These are phyloP conservation scores for Drosophila infuscata DNA, from an alignment of 2,888 invertebrate species.

Conservation along the genomic window DNA sequence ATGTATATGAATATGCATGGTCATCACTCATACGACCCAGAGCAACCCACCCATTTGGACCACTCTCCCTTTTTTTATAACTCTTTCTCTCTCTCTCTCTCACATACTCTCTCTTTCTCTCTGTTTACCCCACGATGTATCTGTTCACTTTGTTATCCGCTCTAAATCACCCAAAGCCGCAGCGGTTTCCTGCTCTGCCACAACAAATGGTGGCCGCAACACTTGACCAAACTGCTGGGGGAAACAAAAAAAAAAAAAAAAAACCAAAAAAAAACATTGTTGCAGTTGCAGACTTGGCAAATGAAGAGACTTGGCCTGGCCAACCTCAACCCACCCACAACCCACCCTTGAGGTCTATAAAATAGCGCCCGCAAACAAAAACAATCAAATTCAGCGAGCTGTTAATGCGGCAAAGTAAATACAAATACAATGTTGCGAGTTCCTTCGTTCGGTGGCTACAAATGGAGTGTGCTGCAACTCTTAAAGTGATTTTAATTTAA, in stretches of 20 bases:
- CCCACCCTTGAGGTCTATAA: conserved; percentile 5
- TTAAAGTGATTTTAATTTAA: conserved; percentile 6
- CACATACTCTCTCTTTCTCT: background rate
- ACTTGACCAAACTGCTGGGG: conserved; percentile 56
- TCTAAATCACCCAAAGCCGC: conserved; percentile 64
- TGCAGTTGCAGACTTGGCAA: conserved; percentile 38
- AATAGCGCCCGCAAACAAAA: conserved; percentile 21
- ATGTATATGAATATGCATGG: conserved; percentile 78
- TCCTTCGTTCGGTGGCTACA: conserved; percentile 16
- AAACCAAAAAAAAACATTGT: conserved; percentile 2
- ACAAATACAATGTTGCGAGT: conserved; percentile 29
- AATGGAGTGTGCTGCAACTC: conserved; percentile 12
- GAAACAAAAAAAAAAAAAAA: conserved; percentile 7
- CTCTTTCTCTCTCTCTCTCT: background rate
- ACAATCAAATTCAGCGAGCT: conserved; percentile 54
- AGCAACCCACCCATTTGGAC: background rate
- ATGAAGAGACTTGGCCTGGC: conserved; percentile 31
- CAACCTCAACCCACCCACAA: too few species aligned
- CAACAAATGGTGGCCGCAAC: conserved; percentile 61
- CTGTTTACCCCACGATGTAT: background rate
- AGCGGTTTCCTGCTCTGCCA: conserved; percentile 70
- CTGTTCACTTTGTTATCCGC: conserved; percentile 35
- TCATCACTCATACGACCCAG: conserved; percentile 76
- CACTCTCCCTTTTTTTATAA: background rate
- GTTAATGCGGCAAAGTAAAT: conserved; percentile 59